Conservation (phyloP, 53 echinoderm and acorn worm genomes). For the Henricia sp. region DNA sequence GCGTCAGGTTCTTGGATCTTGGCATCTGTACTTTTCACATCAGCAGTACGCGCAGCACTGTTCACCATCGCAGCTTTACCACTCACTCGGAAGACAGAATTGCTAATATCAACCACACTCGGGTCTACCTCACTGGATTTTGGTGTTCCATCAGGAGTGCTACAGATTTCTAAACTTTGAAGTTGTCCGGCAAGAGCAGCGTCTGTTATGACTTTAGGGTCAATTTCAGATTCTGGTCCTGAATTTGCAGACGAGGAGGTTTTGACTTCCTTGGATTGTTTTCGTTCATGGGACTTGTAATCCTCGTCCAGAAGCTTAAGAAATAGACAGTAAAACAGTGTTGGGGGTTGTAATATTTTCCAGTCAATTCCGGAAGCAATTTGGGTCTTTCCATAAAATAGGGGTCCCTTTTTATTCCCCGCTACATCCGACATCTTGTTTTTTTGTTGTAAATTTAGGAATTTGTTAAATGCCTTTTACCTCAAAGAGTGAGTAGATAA, state of each 20-base stretch:
- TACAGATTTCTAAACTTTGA: background rate
- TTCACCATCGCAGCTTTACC: background rate
- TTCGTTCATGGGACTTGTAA: background rate
- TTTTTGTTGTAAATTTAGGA: too few species aligned
- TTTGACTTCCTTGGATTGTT: background rate
- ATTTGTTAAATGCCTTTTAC: too few species aligned
- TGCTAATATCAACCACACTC: background rate
- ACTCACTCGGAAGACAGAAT: background rate
- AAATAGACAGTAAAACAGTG: too few species aligned
- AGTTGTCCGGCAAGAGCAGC: background rate
- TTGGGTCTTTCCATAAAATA: too few species aligned
- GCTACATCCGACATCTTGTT: too few species aligned
- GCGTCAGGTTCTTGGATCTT: background rate
- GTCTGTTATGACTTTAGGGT: background rate
- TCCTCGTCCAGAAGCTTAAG: conserved; percentile 37
- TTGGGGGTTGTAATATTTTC: too few species aligned
- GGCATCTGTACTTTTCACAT: background rate
- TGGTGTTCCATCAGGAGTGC: background rate
- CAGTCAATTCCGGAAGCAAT: too few species aligned
- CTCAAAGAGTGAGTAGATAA: too few species aligned
- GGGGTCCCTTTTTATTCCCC: too few species aligned
- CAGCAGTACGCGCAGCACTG: background rate
- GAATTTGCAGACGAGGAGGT: background rate
- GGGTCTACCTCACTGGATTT: background rate
- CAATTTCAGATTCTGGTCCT: background rate